A percentile compares a stretch with the other conserved stretches of the same genome.
These are phyloP conservation scores for Halictus ligatus DNA, from an alignment of 2,888 invertebrate genomes.

Conservation along the genomic window DNA sequence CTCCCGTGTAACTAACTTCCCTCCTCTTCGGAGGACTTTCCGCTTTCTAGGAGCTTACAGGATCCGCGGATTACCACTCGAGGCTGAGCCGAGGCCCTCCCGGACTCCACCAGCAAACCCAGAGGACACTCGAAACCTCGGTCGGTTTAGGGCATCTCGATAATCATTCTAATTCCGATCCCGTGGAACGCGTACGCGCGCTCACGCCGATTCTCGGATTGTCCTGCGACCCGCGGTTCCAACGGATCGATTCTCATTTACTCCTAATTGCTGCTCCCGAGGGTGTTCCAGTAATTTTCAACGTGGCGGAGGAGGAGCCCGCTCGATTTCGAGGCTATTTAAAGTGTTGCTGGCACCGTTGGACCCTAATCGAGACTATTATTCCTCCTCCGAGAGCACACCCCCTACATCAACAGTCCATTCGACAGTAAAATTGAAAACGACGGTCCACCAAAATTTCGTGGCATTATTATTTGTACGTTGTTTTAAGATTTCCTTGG, in stretches of 20 bases:
- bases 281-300: background rate
- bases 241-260: slow-evolving; percentile 11
- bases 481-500: too few relatives aligned
- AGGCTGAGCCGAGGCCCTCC: slow-evolving; percentile 1
- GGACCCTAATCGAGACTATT: background rate
- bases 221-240: background rate
- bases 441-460: too few relatives aligned
- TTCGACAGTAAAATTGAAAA: too few relatives aligned
- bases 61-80: slow-evolving; percentile 63
- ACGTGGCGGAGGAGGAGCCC: background rate
- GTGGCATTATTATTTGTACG: too few relatives aligned
- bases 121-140: slow-evolving; percentile 27
- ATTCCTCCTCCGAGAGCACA: background rate
- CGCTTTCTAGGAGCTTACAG: slow-evolving; percentile 62
- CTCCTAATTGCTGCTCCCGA: slow-evolving; percentile 30
- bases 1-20: slow-evolving; percentile 66
- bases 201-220: slow-evolving; percentile 18
- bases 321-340: background rate
- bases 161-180: slow-evolving; percentile 38
- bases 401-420: background rate
- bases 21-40: slow-evolving; percentile 63
- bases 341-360: background rate
- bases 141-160: background rate
- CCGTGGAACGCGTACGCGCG: background rate
- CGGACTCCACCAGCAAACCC: background rate